Base-by-base conservation (phyloP, 2,113 vertebrate species). In the Pandion haliaetus region DNA sequence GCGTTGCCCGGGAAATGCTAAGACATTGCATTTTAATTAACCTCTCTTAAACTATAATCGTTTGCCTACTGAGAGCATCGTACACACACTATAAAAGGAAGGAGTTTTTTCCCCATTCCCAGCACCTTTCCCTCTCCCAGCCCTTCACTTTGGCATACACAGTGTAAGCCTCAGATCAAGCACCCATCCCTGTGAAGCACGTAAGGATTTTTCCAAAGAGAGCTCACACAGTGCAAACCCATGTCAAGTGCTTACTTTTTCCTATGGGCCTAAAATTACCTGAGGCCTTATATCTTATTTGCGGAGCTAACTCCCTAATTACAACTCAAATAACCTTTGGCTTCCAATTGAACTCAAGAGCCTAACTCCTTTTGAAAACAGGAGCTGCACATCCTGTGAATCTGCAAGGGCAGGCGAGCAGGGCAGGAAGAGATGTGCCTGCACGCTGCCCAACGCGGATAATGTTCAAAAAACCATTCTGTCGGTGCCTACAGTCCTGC, bases 361-460 rank as follows among this genome's bases (percentile, higher is more conserved):
- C 9, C 15, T 18, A n/a, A 42, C 20, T 81, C 36, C 42, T n/a
- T 42, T 8, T n/a, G 85, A 58, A 84, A 78, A 7, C 2, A 13
- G n/a, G 31, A 57, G 45, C 55, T 50, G 55, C 17, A 32, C 28
- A 63, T 5, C 8, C 38, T 4, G 0, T 2, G 40, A 77, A 9
- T 14, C 16, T 28, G 61, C 14, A 5, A 26, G 62, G 66, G 65
- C 78, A 57, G 20, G 25, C 0, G 4, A 38, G 40, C 11, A 2
- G 21, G 26, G 44, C 38, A 34, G 58, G 42, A 38, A 26, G 28
- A 23, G 49, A 28, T 3, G 10, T 5, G 52, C 18, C 45, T 31
- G 47, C 62, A 28, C 1, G 0, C 65, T 12, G 54, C n/a, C 58
- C 66, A 5, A 21, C 0, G 7, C 2, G 1, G 77, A 25, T 15